Base-by-base conservation (phyloP, 2,113 vertebrate species). In the Dasyprocta punctata region DNA sequence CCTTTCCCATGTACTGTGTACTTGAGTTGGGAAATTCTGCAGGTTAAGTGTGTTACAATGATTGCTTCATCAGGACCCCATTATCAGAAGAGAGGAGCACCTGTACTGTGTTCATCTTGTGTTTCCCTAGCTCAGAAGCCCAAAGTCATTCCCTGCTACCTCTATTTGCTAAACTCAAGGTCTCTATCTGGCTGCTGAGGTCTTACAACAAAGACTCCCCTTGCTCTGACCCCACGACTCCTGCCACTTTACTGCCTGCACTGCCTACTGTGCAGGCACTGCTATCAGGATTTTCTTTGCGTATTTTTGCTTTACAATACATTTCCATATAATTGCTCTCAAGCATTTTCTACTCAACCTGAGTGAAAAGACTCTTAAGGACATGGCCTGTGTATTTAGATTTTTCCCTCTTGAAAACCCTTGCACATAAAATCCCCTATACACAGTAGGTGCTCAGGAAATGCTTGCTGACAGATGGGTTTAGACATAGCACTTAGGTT, bases 401-500 rank as follows among this genome's bases (percentile, higher is more conserved):
- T 44, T 28, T 10, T 30, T 30, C 26, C 2, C 77, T 75, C 77
- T 54, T 0, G 16, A 82, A 73, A 95, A 36, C 28, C 44, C 56
- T 38, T 75, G 61, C 73, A 28, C 86, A 20, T 65, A 30, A 88
- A 88, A 85, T 54, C 86, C 67, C n/a, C 69, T 75, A 12, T 54
- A 54, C 49, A 63, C 56, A 7, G 75, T 61, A 58, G 86, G 89
- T 5, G 4, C 44, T 75, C 58, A 17, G 69, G 36, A 24, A 95
- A 87, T 41, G 77, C 52, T 52, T 58, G 12, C 33, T 90, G 91
- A 90, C 69, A 24, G 63, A 73, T 69, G 87, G 87, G 73, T 83
- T 80, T 24, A 28, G 78, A 49, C 82, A 7, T 9, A 52, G 94
- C 73, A 13, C 84, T 58, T 33, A 36, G 52, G n/a, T 90, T 80